Evolutionary conservation across 2,113 vertebrate species (phyloP).

Genomic region (Callaeas wilsoni): DNA sequence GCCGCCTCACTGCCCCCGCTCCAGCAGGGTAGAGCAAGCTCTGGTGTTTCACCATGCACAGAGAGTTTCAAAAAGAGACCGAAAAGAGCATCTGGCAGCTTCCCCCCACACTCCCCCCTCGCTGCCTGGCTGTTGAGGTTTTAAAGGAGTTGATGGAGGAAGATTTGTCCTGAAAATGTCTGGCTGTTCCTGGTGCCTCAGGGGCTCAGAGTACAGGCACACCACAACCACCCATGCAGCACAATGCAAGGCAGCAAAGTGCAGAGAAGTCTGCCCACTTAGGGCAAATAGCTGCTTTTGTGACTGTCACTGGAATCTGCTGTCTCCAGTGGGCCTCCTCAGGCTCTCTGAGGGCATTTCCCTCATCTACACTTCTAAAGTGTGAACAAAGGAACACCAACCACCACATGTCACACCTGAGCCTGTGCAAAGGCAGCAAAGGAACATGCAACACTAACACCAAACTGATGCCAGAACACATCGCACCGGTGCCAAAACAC

Average conservation of each 20-base stretch:
- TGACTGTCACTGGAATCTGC: not conserved
- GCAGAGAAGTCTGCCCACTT: not conserved
- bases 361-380: not conserved
- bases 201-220: not conserved
- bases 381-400: not conserved
- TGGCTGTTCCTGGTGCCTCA: not conserved
- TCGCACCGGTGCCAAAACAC: not conserved
- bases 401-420: not conserved
- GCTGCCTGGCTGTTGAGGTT: not conserved
- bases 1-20: not conserved
- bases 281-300: not conserved
- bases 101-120: not conserved
- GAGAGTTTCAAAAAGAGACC: conserved; percentile 63
- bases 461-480: not conserved
- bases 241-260: not conserved
- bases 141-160: conserved; percentile 66
- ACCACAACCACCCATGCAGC: not conserved
- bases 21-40: not conserved
- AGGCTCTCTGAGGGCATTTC: no score
- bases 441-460: not conserved
- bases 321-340: accelerated
- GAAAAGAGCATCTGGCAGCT: conserved; percentile 72
- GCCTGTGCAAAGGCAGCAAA: not conserved
- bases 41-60: conserved; percentile 69
- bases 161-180: conserved; percentile 16